A percentile compares a stretch with the other conserved stretches of the same genome.
Evolutionary conservation across 2,888 invertebrate genomes (phyloP).

Genomic region (Nudaria mundana): DNA sequence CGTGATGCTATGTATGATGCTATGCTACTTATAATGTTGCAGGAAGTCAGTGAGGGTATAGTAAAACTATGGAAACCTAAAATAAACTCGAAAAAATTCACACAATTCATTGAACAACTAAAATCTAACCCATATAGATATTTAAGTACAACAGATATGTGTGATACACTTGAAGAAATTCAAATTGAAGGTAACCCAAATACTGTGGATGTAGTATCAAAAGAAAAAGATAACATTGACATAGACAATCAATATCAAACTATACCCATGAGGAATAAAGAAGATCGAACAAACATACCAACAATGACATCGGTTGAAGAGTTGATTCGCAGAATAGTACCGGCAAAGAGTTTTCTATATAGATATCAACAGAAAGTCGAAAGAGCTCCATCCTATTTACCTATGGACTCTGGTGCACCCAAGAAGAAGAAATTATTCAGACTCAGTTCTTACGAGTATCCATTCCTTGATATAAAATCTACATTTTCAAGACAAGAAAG

Average conservation of each 20-base stretch:
- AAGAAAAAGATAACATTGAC: conserved; percentile 15
- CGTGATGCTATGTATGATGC: no score
- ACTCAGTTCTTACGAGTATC: conserved; percentile 69
- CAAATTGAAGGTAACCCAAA: background rate
- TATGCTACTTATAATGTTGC: no score
- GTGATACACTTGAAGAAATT: conserved; percentile 6
- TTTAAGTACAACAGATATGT: conserved; percentile 24
- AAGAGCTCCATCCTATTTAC: conserved; percentile 60
- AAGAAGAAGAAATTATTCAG: conserved; percentile 61
- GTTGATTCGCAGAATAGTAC: conserved; percentile 60
- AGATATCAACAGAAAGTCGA: conserved; percentile 57
- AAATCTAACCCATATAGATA: conserved; percentile 57
- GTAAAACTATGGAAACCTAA: conserved; percentile 66
- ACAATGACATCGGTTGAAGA: conserved; percentile 60
- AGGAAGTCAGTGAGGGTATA: conserved; percentile 67
- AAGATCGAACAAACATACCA: conserved; percentile 17
- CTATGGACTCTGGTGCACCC: conserved; percentile 59
- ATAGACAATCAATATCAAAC: conserved; percentile 66
- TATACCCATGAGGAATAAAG: conserved; percentile 44
- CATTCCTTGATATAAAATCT: conserved; percentile 57
- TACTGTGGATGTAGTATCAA: background rate
- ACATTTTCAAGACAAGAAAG: conserved; percentile 55
- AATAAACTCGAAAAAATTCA: conserved; percentile 59
- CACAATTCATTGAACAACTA: conserved; percentile 56
- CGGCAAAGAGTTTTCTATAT: conserved; percentile 72